Evolutionary conservation across 2,888 invertebrate species (phyloP), one percentile per base, ranked within the genome.

Genomic region (Drosophila koepferae): DNA sequence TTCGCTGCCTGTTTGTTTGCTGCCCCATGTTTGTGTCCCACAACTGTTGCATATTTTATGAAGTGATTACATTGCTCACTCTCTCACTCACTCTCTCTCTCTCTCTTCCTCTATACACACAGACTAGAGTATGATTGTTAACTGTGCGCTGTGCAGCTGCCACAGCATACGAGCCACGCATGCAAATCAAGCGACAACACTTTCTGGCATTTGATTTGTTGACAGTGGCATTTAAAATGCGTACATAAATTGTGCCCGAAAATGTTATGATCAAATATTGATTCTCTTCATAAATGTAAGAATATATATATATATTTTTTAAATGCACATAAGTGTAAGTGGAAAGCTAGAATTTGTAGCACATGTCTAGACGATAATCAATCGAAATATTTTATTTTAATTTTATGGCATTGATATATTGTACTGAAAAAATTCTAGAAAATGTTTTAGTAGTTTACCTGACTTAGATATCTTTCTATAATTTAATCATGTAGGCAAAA

Each of bases 31-130:
- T 48, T 56, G 46, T 60, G 55, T 44, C 51, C 28, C 80, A 63
- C 76, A 84, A 80, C 84, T 86, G 86, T 84, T 88, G 88, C 88
- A 88, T 88, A 86, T 81, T 86, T 81, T 74, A 85, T 78, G 84
- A 76, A 78, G 66, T 78, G 82, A 80, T 80, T 83, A 80, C 74
- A 76, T 77, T 81, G 70, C 59, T 66, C 64, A 3, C 46, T 28
- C 23, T 9, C 43, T n/a, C 41, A 9, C 6, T n/a, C n/a, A 4
- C 28, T 7, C 38, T 40, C 38, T 6, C 16, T 0, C 38, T 40
- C 38, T 16, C 44, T 16, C 23, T 16, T 3, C 23, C 16, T 14
- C 28, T 49, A 40, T 44, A 31, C 36, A 54, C 40, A 51, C 49
- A 49, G n/a, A n/a, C n/a, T 23, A 16, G 8, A 6, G 2, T 16